A percentile compares a stretch with the other conserved stretches of the same genome.
phyloP scores from a whole-genome alignment of 2,113 vertebrate species.

The Setophaga kirtlandii region DNA sequence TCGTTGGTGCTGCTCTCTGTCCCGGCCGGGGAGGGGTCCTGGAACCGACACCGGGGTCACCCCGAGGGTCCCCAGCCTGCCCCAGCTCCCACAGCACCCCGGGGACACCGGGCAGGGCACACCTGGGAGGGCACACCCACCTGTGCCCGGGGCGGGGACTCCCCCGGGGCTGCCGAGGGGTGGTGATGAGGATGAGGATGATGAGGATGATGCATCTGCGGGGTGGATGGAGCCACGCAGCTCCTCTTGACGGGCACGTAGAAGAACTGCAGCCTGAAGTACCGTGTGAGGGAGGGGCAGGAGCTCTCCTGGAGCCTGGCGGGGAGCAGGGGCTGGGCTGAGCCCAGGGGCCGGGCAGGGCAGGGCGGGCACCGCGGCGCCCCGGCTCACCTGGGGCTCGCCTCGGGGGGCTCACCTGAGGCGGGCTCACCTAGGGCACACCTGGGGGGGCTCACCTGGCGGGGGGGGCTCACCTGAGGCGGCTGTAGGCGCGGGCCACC shows the following conservation, averaged over 20 bases:
- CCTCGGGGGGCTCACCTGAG: too few relatives aligned
- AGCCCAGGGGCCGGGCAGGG: background rate
- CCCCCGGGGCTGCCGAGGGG: background rate
- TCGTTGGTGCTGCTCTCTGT: conserved; percentile 88
- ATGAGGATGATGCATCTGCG: conserved; percentile 11
- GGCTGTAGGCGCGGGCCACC: conserved; percentile 90
- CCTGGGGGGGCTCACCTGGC: too few relatives aligned
- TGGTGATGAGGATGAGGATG: too few relatives aligned
- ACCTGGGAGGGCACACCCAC: conserved; percentile 58
- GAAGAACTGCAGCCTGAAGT: conserved; percentile 92
- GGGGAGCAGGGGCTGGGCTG: background rate
- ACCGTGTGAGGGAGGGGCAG: conserved; percentile 83
- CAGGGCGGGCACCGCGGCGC: too few relatives aligned
- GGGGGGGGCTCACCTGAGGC: conserved; percentile 75
- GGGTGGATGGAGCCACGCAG: background rate
- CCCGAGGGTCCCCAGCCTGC: background rate
- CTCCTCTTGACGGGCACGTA: conserved; percentile 88
- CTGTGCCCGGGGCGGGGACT: background rate
- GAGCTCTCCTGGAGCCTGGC: conserved; percentile 82
- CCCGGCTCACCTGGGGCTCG: too few relatives aligned
- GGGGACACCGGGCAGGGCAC: accelerated
- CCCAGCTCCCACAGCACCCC: accelerated
- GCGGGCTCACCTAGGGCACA: too few relatives aligned
- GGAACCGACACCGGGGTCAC: background rate
- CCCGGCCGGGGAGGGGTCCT: conserved; percentile 34